Base-by-base conservation (phyloP, 2,797 vertebrate species). In the Myotis findleyi region DNA sequence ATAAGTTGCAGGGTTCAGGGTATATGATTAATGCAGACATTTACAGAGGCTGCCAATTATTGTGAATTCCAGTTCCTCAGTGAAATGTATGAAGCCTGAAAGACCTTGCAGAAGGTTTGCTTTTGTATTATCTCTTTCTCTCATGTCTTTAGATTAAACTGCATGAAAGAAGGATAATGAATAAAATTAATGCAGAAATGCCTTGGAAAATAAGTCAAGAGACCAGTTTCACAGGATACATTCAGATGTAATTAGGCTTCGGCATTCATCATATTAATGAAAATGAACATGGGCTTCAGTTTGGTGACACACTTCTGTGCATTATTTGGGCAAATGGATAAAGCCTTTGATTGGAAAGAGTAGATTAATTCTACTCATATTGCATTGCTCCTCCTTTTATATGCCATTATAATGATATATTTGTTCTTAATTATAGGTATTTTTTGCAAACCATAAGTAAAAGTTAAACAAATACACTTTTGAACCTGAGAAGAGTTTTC, bases 101-200 rank as follows among this genome's bases (percentile, higher is more conserved):
- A 87, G 38, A 72, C 7, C 81, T 73, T 33, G 17, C 8, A 88
- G 80, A 62, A 86, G 3, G 3, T 90, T 71, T 90, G 68, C 7
- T 90, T 80, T 89, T 93, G 44, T 51, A 68, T 76, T 85, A 82
- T 12, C 93, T 94, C 91, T 94, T 38, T 41, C 25, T 82, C 33
- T 73, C 20, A 76, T 66, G 13, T 82, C 8, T 71, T 84, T 7
- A 86, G 18, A 44, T 76, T 47, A 69, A 64, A 73, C 4, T 88
- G 6, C 17, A 33, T 53, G 59, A 92, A 76, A 82, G 23, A 85
- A 10, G 17, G 13, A 92, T 81, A 94, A 92, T 69, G 25, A 94
- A 92, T 86, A 68, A 95, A 88, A 83, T 87, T 72, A 93, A 85
- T 75, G 10, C 36, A 92, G 75, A 93, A 92, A 62, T 79, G 30